A percentile compares a stretch with the other conserved stretches of the same genome.
Evolutionary conservation across 2,888 invertebrate species (phyloP).

Genomic region (Andrena minutula): DNA sequence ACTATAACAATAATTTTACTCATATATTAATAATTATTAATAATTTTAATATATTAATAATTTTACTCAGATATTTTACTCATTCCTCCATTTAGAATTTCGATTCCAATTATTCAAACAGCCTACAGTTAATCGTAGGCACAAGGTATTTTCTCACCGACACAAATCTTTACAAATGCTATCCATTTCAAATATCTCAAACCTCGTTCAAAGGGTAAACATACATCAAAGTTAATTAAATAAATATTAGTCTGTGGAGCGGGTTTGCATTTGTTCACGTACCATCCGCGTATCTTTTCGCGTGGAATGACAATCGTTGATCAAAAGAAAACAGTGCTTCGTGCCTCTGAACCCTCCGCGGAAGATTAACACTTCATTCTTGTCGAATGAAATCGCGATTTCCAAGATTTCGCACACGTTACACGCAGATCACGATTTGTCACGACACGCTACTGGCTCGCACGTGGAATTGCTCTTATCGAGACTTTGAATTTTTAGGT

Average conservation of each 20-base stretch:
- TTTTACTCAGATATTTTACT: too few species aligned
- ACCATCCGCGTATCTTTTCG: background rate
- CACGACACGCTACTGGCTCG: conserved; percentile 65
- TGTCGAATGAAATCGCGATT: conserved; percentile 34
- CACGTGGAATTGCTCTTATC: conserved; percentile 76
- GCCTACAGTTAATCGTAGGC: too few species aligned
- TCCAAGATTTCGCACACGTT: conserved; percentile 74
- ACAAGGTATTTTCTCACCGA: too few species aligned
- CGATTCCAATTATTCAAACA: too few species aligned
- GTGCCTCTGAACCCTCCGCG: background rate
- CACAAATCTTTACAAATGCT: background rate
- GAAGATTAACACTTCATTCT: conserved; percentile 65
- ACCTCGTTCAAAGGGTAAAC: background rate
- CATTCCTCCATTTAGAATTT: too few species aligned
- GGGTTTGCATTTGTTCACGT: background rate
- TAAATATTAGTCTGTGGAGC: conserved; percentile 12
- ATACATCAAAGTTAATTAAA: conserved; percentile 15
- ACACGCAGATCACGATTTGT: conserved; percentile 71
- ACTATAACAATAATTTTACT: too few species aligned
- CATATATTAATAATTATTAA: too few species aligned
- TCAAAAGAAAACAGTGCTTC: conserved; percentile 18
- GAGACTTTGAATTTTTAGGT: conserved; percentile 71
- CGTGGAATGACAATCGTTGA: conserved; percentile 5
- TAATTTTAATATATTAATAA: too few species aligned
- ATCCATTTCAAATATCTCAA: background rate